Evolutionary conservation across 2,113 vertebrate genomes (phyloP).

Genomic region (Anhinga anhinga): DNA sequence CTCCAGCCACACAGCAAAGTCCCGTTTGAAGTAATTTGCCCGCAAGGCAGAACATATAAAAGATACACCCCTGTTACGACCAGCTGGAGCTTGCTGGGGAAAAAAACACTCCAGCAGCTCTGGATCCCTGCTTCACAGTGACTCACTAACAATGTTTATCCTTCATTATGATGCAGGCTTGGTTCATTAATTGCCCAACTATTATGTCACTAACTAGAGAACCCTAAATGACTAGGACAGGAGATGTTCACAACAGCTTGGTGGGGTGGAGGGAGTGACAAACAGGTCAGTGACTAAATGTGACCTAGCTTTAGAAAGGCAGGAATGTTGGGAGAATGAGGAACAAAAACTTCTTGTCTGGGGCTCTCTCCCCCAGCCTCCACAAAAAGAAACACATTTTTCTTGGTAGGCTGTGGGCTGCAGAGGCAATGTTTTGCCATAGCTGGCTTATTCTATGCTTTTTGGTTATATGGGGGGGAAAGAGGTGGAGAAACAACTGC

Average conservation of each 20-base stretch:
- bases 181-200: constrained; percentile 21
- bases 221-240: neutral
- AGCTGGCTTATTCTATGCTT: neutral
- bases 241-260: constrained; percentile 12
- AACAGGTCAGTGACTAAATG: neutral
- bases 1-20: neutral
- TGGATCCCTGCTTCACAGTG: constrained; percentile 7
- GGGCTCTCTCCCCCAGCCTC: neutral
- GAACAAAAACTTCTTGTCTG: neutral
- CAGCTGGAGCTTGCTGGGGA: constrained; percentile 46
- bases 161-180: constrained; percentile 14
- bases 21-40: constrained; percentile 10
- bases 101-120: neutral
- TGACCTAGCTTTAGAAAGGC: neutral
- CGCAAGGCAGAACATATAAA: neutral
- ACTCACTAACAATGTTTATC: constrained; percentile 42
- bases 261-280: neutral
- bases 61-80: constrained; percentile 23
- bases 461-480: neutral
- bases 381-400: neutral
- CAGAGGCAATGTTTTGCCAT: neutral
- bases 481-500: neutral
- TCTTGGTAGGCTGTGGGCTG: neutral
- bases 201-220: constrained; percentile 28
- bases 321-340: neutral